Percentiles rank a stretch among this genome's conserved stretches.
Evolutionary conservation across 2,888 invertebrate species (phyloP).

Genomic region (Keiferia lycopersicella): DNA sequence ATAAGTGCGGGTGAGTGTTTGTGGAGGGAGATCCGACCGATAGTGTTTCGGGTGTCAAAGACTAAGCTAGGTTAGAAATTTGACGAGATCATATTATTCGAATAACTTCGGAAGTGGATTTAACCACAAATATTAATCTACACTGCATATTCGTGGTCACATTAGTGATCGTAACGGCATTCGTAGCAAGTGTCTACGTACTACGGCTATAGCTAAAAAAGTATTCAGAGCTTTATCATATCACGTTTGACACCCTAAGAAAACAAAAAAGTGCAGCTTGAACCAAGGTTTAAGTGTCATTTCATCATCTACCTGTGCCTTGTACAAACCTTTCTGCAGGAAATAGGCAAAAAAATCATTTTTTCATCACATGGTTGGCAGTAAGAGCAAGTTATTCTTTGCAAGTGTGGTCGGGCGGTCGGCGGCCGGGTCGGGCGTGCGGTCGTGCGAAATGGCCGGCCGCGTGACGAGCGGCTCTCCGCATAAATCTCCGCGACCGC

Average conservation of each 20-base stretch:
- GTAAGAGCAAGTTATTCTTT: background rate
- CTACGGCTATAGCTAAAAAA: background rate
- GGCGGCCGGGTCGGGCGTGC: conserved; percentile 45
- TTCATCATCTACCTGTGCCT: too few relatives aligned
- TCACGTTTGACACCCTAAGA: too few relatives aligned
- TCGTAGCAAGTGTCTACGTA: background rate
- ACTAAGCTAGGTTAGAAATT: background rate
- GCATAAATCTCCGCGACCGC: conserved; percentile 80
- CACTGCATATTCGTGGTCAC: too few relatives aligned
- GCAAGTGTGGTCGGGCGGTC: conserved; percentile 30
- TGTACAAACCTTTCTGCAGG: too few relatives aligned
- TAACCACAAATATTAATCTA: too few relatives aligned
- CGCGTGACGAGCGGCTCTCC: conserved; percentile 71
- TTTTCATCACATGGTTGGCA: background rate
- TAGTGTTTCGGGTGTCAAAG: conserved; percentile 12
- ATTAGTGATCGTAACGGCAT: background rate
- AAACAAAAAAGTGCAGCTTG: too few relatives aligned
- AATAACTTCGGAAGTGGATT: too few relatives aligned
- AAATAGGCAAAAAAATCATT: too few relatives aligned
- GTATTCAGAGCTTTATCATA: too few relatives aligned
- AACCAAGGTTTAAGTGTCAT: too few relatives aligned
- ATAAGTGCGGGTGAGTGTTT: conserved; percentile 47
- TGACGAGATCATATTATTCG: background rate
- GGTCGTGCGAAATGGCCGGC: conserved; percentile 55
- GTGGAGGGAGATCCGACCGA: conserved; percentile 38